phyloP scores from a whole-genome alignment of 2,797 vertebrate species.

The Crocodylus rhombifer region DNA sequence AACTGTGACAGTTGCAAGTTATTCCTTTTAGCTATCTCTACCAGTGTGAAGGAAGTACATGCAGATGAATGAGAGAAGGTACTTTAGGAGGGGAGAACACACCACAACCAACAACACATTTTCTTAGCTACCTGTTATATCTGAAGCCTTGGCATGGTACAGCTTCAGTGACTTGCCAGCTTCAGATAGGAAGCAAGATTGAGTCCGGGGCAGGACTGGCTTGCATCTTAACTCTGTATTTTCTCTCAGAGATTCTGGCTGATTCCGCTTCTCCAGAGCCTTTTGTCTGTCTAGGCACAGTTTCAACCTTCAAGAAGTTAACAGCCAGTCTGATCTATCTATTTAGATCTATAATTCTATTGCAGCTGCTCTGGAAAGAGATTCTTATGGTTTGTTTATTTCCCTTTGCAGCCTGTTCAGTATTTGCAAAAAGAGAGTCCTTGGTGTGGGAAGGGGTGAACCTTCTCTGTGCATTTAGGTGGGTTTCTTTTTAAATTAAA shows the following conservation, averaged over 20 bases:
- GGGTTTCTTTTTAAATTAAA: not conserved
- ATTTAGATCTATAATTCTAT: not conserved
- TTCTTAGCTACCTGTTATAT: not conserved
- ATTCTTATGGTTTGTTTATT: not conserved
- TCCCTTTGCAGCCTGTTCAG: rapidly evolving
- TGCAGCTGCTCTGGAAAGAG: rapidly evolving
- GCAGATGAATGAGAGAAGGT: not conserved
- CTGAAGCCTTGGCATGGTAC: not conserved
- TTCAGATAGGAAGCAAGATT: not conserved
- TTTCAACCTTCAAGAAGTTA: not conserved
- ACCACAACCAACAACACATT: not conserved
- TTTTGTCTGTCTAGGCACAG: too few species aligned
- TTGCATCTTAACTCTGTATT: not conserved
- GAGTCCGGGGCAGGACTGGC: not conserved
- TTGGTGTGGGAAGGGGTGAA: not conserved
- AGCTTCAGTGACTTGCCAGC: not conserved
- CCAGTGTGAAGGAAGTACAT: not conserved
- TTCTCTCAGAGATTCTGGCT: not conserved
- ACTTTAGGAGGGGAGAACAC: not conserved
- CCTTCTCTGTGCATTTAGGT: not conserved
- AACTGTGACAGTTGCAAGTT: not conserved
- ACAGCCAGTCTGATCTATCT: not conserved
- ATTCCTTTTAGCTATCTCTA: not conserved
- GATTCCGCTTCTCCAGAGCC: too few species aligned
- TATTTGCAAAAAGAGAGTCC: not conserved